Evolutionary conservation across 2,888 invertebrate genomes (phyloP).

Genomic region (Lasioglossum calceatum): DNA sequence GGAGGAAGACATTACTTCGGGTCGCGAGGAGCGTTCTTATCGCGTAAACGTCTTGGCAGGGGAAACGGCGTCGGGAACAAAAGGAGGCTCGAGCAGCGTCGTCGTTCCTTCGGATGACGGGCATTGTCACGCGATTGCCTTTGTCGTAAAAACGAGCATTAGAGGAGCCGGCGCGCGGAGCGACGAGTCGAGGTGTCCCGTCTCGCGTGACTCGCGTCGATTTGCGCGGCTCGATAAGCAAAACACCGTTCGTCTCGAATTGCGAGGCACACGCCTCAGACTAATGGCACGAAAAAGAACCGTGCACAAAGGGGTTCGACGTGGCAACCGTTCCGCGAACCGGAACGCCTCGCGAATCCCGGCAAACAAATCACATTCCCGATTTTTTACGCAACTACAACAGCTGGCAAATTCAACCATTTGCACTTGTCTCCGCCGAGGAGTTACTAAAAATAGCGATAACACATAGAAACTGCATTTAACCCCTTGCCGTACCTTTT

Average conservation of each 20-base stretch:
- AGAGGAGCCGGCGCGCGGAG: slow-evolving; percentile 6
- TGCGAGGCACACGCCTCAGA: neutral
- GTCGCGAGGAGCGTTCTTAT: neutral
- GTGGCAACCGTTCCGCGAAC: neutral
- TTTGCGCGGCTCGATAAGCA: slow-evolving; percentile 45
- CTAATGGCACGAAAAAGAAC: slow-evolving; percentile 21
- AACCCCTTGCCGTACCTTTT: too few relatives aligned
- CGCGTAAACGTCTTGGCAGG: neutral
- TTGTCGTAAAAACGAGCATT: slow-evolving; percentile 25
- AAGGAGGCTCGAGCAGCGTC: neutral
- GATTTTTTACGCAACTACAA: neutral
- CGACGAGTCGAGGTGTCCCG: slow-evolving; percentile 20
- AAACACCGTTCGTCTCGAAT: slow-evolving; percentile 29
- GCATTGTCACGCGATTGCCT: neutral
- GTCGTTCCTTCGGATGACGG: slow-evolving; percentile 20
- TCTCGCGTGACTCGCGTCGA: slow-evolving; percentile 23
- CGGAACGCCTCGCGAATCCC: neutral
- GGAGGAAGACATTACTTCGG: neutral
- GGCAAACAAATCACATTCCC: slow-evolving; percentile 17
- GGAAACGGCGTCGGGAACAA: neutral
- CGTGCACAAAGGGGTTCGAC: neutral
- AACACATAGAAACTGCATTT: too few relatives aligned
- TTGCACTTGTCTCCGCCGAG: neutral
- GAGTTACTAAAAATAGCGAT: too few relatives aligned
- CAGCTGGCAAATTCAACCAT: neutral